A percentile compares a stretch with the other conserved stretches of the same genome.
These are phyloP conservation scores for Sphyrna mokarran DNA, from an alignment of 2,113 vertebrate genomes.

Conservation along the genomic window DNA sequence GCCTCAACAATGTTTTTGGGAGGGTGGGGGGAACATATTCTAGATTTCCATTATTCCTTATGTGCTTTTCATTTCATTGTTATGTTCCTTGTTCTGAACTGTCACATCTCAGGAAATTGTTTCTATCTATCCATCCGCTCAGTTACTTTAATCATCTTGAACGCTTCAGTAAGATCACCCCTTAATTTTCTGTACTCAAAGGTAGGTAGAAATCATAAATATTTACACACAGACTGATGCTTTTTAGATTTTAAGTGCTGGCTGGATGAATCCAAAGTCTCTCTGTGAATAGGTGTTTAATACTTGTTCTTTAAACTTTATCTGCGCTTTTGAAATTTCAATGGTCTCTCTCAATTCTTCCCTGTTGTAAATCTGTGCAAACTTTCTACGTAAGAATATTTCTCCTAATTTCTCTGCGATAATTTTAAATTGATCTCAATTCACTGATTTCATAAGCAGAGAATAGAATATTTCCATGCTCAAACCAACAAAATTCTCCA, in stretches of 20 bases:
- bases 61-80: no score
- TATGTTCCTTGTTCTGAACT: no score
- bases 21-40: no score
- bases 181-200: no score
- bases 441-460: not conserved
- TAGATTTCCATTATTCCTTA: no score
- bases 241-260: not conserved
- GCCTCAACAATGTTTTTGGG: no score
- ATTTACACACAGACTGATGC: not conserved
- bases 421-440: not conserved
- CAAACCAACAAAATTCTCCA: not conserved
- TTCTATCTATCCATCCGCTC: no score
- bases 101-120: no score
- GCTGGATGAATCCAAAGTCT: not conserved
- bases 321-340: not conserved
- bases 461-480: not conserved
- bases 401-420: not conserved
- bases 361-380: not conserved
- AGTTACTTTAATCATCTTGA: no score
- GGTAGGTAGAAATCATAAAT: not conserved
- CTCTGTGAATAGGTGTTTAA: not conserved
- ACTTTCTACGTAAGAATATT: not conserved
- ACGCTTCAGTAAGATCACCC: no score
- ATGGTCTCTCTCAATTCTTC: not conserved
- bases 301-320: not conserved